Conservation (phyloP, 2,113 vertebrate genomes). For the Bubo blakistoni region DNA sequence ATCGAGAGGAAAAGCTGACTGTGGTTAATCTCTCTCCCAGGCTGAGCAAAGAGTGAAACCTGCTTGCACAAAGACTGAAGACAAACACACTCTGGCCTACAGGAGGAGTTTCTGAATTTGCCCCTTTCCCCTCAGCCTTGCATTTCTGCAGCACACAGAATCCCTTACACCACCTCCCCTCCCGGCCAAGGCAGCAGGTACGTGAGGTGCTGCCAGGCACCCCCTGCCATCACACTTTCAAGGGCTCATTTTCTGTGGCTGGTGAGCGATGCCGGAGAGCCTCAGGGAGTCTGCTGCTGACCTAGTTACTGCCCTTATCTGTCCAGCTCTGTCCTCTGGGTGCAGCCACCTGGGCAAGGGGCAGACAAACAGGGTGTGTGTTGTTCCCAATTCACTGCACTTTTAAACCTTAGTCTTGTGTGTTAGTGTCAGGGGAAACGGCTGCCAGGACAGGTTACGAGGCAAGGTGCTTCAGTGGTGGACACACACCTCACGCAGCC, state of each 20-base stretch:
- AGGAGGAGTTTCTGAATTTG: neutral
- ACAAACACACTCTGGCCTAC: neutral
- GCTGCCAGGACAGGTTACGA: neutral
- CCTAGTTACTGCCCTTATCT: neutral
- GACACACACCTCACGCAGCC: fast-evolving
- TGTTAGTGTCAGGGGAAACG: neutral
- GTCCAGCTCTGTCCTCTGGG: neutral
- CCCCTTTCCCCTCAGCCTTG: neutral
- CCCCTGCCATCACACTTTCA: neutral
- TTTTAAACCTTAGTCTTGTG: neutral
- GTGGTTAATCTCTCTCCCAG: neutral
- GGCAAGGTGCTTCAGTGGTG: neutral
- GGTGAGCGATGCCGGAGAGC: neutral
- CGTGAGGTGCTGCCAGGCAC: neutral
- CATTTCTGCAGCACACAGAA: neutral
- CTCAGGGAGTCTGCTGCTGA: neutral
- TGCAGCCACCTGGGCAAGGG: neutral
- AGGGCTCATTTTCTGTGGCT: neutral
- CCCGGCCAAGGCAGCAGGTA: neutral
- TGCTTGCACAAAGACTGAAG: neutral
- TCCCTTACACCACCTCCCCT: neutral
- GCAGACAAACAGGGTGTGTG: neutral
- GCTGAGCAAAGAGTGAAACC: neutral
- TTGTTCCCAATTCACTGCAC: neutral
- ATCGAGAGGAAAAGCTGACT: neutral